Conservation (phyloP, 2,797 vertebrate genomes). For the Mus caroli region DNA sequence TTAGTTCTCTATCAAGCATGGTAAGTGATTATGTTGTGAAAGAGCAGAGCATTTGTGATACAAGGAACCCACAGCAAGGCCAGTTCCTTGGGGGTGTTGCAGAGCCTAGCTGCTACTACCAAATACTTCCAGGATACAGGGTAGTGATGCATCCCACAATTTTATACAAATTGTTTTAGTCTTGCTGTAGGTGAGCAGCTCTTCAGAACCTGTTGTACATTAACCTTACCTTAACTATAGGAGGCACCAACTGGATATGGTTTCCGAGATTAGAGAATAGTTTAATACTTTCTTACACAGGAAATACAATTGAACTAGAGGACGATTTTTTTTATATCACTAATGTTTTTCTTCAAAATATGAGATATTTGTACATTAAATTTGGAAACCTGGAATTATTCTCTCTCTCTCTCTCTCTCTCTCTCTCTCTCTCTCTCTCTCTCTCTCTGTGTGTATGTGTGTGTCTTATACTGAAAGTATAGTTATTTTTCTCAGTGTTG, state of each 20-base stretch:
- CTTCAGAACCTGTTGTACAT: not conserved
- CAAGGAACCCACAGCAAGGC: not conserved
- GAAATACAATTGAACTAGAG: not conserved
- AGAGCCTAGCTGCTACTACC: not conserved
- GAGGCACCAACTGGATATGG: not conserved
- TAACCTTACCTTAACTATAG: not conserved
- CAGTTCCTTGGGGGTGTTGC: not conserved
- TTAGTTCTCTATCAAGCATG: not conserved
- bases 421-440: too few relatives aligned
- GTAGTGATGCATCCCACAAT: not conserved
- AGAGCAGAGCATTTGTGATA: not conserved
- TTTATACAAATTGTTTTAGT: not conserved
- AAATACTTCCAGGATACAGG: not conserved
- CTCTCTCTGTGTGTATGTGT: too few relatives aligned
- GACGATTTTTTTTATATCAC: not conserved
- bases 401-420: too few relatives aligned
- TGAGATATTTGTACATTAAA: not conserved
- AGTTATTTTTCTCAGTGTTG: not conserved
- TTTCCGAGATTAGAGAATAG: constrained; percentile 16
- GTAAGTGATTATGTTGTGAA: not conserved
- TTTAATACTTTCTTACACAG: not conserved
- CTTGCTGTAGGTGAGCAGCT: not conserved
- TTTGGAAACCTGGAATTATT: not conserved
- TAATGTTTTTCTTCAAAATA: not conserved
- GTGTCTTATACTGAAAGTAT: not conserved